Conservation (phyloP, 1,140 invertebrate genomes). For the Antheraea mylitta region DNA sequence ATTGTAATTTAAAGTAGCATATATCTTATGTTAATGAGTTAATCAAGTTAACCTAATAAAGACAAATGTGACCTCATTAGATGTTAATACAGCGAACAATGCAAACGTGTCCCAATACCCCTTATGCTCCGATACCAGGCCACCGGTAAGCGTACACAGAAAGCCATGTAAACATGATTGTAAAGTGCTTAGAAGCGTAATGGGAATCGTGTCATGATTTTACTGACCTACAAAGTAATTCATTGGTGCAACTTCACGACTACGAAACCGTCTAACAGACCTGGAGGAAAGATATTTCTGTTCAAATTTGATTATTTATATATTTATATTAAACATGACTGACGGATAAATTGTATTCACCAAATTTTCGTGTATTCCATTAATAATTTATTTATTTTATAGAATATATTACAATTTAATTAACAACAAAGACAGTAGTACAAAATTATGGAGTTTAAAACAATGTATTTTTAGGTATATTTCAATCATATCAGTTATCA, state of each 20-base stretch:
- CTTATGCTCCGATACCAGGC: background rate
- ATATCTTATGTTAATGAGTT: background rate
- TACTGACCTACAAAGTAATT: slow-evolving; percentile 74
- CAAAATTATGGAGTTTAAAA: too few relatives aligned
- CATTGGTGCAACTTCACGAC: slow-evolving; percentile 66
- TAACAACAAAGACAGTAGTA: too few relatives aligned
- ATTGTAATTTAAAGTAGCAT: background rate
- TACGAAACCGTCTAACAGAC: slow-evolving; percentile 71
- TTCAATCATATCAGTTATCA: too few relatives aligned
- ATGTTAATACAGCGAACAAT: background rate
- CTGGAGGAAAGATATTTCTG: slow-evolving; percentile 52
- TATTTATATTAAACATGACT: too few relatives aligned
- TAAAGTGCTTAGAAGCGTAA: slow-evolving; percentile 45
- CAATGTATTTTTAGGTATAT: too few relatives aligned
- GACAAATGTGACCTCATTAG: background rate
- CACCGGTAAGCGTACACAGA: slow-evolving; percentile 23
- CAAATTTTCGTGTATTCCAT: too few relatives aligned
- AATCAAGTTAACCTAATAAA: background rate
- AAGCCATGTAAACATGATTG: slow-evolving; percentile 30
- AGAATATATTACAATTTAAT: too few relatives aligned
- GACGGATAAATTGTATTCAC: too few relatives aligned
- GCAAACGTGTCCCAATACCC: background rate
- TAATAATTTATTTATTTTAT: too few relatives aligned
- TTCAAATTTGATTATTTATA: background rate
- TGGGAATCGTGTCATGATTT: slow-evolving; percentile 47